Evolutionary conservation across 2,797 vertebrate species (phyloP), one percentile per base, ranked within the genome.

Genomic region (Garrulus glandarius): DNA sequence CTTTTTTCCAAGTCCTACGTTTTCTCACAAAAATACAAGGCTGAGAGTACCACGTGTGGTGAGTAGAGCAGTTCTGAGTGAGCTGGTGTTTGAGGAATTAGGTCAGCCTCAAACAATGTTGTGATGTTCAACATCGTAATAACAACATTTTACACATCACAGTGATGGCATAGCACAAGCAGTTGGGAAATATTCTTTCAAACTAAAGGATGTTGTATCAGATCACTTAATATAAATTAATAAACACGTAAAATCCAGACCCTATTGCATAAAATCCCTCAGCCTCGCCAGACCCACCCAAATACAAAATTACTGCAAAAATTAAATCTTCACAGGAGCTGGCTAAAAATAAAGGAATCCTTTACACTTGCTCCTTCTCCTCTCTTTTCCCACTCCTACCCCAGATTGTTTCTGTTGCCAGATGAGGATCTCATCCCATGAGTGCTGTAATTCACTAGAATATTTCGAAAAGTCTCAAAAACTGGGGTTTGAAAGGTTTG

Each of bases 1-100:
- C 2, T 41, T 72, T 65, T 43, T 46, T 41, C 18, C 50, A 50
- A 79, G 1, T 5, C 21, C 13, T 50, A 0, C 12, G 2, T 29
- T 70, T 84, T 57, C 46, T 79, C 56, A 43, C 4, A 44, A 59
- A 70, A 39, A 65, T 23, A 10, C 0, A 24, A 47, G 13, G 19
- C 49, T 34, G 27, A 18, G 37, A 11, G 20, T 11, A 8, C 14
- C 14, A 9, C 0, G 3, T 4, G 32, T 59, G 52, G 12, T 29
- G 55, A 41, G 17, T 0, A 20, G 46, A 65, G 65, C 16, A 78
- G n/a, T 7, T 79, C 21, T 41, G 65, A 63, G 74, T 5, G 6
- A 57, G 55, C 4, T 7, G 61, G 18, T 10, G 47, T 46, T 27
- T 26, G 55, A 72, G 69, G 26, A 71, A 50, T 8, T 6, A 26